Evolutionary conservation across 2,113 vertebrate species (phyloP).

Genomic region (Cavia aperea): DNA sequence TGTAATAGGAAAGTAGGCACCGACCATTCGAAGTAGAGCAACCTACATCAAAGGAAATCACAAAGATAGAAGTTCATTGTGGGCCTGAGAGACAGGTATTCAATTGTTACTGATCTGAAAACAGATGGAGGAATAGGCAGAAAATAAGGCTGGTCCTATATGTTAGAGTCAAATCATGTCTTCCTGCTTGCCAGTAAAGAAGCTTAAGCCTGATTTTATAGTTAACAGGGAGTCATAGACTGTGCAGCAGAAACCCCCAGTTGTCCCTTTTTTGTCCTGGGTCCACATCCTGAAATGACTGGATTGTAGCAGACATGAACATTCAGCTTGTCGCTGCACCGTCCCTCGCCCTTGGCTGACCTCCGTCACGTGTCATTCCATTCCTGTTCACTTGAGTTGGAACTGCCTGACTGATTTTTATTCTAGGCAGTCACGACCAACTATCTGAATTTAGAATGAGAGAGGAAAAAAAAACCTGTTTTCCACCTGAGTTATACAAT

Average conservation of each 20-base stretch:
- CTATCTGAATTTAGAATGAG: slow-evolving; percentile 8
- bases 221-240: neutral
- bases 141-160: neutral
- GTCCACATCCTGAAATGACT: neutral
- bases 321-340: fast-evolving
- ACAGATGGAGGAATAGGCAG: neutral
- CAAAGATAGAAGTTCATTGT: neutral
- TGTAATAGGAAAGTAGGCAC: neutral
- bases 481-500: neutral
- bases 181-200: neutral
- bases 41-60: neutral
- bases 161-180: neutral
- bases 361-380: neutral
- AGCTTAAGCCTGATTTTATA: neutral
- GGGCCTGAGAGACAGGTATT: neutral
- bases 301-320: neutral
- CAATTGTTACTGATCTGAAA: neutral
- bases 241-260: neutral
- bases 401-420: neutral
- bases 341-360: no score
- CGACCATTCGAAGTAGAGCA: neutral
- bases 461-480: neutral
- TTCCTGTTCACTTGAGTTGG: neutral
- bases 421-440: neutral
- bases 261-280: neutral